These are phyloP conservation scores for Eulithis testata DNA, from an alignment of 2,888 invertebrate genomes.

Conservation along the genomic window DNA sequence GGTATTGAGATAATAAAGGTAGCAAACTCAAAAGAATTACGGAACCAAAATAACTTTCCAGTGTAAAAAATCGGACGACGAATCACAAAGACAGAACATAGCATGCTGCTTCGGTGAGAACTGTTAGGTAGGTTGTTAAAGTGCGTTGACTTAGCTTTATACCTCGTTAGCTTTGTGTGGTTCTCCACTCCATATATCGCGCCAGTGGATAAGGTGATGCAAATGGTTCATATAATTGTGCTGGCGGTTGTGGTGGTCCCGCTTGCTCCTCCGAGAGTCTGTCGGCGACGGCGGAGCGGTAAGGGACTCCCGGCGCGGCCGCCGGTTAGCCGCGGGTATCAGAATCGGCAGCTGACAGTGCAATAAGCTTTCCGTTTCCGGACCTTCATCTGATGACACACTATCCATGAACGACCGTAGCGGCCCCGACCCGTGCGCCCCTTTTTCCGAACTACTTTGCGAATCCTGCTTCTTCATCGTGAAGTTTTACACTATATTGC, in stretches of 20 bases:
- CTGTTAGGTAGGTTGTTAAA: slow-evolving; percentile 40
- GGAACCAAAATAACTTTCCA: slow-evolving; percentile 32
- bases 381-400: slow-evolving; percentile 77
- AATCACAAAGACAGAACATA: slow-evolving; percentile 44
- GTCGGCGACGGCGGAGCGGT: slow-evolving; percentile 81
- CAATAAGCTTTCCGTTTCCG: slow-evolving; percentile 74
- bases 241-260: slow-evolving; percentile 65
- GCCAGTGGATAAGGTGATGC: slow-evolving; percentile 79
- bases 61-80: slow-evolving; percentile 30
- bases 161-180: slow-evolving; percentile 78
- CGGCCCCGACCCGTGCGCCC: slow-evolving; percentile 61
- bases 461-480: slow-evolving; percentile 71
- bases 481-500: slow-evolving; percentile 53
- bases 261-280: slow-evolving; percentile 74
- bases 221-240: slow-evolving; percentile 78
- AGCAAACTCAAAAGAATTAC: slow-evolving; percentile 20
- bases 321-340: slow-evolving; percentile 55
- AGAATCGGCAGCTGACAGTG: slow-evolving; percentile 62
- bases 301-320: slow-evolving; percentile 68
- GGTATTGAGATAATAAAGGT: background rate
- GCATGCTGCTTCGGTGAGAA: slow-evolving; percentile 46
- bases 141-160: slow-evolving; percentile 45
- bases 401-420: slow-evolving; percentile 71
- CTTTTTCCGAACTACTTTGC: slow-evolving; percentile 59
- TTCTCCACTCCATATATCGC: slow-evolving; percentile 79